Percentiles rank a stretch among this genome's conserved stretches.
Evolutionary conservation across 2,113 vertebrate species (phyloP).

Genomic region (Dromiciops gliroides): DNA sequence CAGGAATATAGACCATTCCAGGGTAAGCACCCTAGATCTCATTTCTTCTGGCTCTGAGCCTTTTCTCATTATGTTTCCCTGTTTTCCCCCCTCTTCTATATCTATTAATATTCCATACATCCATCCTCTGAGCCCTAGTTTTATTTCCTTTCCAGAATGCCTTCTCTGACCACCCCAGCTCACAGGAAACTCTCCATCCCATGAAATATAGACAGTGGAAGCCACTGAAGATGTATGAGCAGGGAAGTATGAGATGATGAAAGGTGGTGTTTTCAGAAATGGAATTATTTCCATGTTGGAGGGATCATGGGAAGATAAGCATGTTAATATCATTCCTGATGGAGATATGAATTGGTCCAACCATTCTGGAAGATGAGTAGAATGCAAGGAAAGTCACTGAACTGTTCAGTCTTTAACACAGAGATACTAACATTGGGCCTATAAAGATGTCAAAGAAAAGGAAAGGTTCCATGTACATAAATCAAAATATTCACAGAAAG

Average conservation of each 20-base stretch:
- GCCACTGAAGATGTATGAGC: background rate
- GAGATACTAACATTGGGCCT: background rate
- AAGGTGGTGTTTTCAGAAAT: background rate
- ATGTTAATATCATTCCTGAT: background rate
- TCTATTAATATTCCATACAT: background rate
- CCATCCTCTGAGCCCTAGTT: background rate
- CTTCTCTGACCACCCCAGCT: background rate
- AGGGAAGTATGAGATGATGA: background rate
- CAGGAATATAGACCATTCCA: background rate
- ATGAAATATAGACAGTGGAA: background rate
- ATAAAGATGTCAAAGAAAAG: background rate
- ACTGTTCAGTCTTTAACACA: background rate
- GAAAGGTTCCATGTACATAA: background rate
- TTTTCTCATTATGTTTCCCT: background rate
- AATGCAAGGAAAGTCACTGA: background rate
- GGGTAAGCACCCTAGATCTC: background rate
- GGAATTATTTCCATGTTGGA: background rate
- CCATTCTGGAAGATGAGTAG: background rate
- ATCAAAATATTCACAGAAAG: background rate
- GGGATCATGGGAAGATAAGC: background rate
- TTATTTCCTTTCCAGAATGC: background rate
- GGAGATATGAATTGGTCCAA: background rate
- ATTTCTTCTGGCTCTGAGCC: background rate
- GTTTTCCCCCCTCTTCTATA: background rate
- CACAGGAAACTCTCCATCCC: background rate